These are phyloP conservation scores for Carterocephalus palaemon DNA, from an alignment of 2,888 invertebrate genomes.

Conservation along the genomic window DNA sequence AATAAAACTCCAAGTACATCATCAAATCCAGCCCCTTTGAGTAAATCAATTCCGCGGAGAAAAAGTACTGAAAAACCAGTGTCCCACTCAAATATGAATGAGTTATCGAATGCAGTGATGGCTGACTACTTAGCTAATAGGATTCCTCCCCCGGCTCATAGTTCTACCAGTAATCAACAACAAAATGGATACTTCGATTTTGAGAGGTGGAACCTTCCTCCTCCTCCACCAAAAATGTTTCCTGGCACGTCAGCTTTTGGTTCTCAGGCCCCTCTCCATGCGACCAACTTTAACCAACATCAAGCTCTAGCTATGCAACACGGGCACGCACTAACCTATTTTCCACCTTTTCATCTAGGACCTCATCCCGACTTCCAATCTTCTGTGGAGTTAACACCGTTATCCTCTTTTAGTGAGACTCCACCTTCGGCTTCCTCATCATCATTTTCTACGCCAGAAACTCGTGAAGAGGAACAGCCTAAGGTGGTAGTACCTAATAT, in stretches of 20 bases:
- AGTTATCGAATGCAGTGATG: constrained; percentile 76
- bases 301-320: constrained; percentile 84
- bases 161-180: constrained; percentile 78
- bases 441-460: constrained; percentile 77
- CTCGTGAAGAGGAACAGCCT: constrained; percentile 84
- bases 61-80: constrained; percentile 79
- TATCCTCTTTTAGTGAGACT: constrained; percentile 78
- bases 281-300: constrained; percentile 80
- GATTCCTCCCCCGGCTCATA: constrained; percentile 86
- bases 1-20: constrained; percentile 60
- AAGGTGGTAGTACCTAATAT: constrained; percentile 94
- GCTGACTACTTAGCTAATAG: constrained; percentile 79
- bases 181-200: constrained; percentile 88
- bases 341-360: constrained; percentile 86
- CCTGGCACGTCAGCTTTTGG: constrained; percentile 79
- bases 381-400: constrained; percentile 82
- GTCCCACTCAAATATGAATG: constrained; percentile 70
- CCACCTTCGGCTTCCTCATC: constrained; percentile 79
- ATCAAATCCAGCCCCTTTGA: constrained; percentile 47
- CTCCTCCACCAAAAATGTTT: constrained; percentile 84
- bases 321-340: constrained; percentile 85
- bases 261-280: constrained; percentile 78
- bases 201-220: constrained; percentile 88
- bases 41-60: constrained; percentile 69
- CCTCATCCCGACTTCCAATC: constrained; percentile 83